Evolutionary conservation across 2,888 invertebrate genomes (phyloP).

Genomic region (Netelia fuscicornis): DNA sequence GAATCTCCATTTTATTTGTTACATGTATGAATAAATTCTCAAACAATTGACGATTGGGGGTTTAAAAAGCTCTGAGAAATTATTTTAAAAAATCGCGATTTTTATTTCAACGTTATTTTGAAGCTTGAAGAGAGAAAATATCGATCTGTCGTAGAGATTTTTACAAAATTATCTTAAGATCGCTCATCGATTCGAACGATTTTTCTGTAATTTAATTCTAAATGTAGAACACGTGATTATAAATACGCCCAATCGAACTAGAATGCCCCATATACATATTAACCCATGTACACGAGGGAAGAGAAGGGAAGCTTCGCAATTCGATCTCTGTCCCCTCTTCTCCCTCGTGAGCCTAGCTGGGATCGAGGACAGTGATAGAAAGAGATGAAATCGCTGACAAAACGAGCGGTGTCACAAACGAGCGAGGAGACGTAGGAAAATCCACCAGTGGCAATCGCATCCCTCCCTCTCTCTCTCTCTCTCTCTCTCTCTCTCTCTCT

Average conservation of each 20-base stretch:
- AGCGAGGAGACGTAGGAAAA: slow-evolving; percentile 54
- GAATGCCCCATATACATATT: neutral
- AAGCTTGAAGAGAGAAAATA: too few relatives aligned
- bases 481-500: neutral
- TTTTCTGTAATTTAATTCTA: too few relatives aligned
- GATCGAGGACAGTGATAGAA: slow-evolving; percentile 54
- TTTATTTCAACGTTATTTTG: too few relatives aligned
- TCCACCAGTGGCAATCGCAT: slow-evolving; percentile 41
- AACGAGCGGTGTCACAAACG: slow-evolving; percentile 70
- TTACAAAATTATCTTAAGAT: too few relatives aligned
- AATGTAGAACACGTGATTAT: too few relatives aligned
- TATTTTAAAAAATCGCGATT: too few relatives aligned
- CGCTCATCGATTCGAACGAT: too few relatives aligned
- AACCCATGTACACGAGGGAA: neutral
- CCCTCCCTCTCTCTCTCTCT: neutral
- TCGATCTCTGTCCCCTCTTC: slow-evolving; percentile 37
- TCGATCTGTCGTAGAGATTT: too few relatives aligned
- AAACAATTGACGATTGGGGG: slow-evolving; percentile 1
- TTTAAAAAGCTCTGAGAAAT: neutral
- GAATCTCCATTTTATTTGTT: slow-evolving; percentile 35
- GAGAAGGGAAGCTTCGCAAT: slow-evolving; percentile 39
- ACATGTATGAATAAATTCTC: slow-evolving; percentile 39
- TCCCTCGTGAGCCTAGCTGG: neutral
- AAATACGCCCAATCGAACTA: too few relatives aligned
- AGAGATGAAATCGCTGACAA: slow-evolving; percentile 68